phyloP scores from a whole-genome alignment of 2,888 invertebrate genomes.

The Ariolimax columbianus region DNA sequence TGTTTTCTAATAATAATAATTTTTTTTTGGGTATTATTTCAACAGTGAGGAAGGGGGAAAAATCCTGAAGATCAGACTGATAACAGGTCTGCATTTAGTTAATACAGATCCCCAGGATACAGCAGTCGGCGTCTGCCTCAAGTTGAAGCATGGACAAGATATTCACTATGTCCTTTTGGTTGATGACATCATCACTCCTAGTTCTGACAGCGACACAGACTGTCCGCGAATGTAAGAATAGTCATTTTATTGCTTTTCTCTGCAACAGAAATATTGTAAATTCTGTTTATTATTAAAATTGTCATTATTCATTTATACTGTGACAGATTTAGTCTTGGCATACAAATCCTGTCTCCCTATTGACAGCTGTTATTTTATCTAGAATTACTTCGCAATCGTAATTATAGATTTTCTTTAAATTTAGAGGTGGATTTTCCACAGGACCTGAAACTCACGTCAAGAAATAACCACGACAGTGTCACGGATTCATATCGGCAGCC shows the following conservation, averaged over 20 bases:
- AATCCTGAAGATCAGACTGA: no score
- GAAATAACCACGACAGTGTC: no score
- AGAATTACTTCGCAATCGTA: no score
- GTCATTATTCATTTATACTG: no score
- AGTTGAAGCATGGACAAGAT: not conserved
- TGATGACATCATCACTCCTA: not conserved
- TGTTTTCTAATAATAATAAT: not conserved
- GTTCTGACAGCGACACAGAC: conserved; percentile 8
- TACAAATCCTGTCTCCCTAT: no score
- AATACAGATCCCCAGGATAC: not conserved
- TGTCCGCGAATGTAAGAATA: conserved; percentile 1
- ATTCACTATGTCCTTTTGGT: not conserved
- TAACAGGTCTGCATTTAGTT: no score
- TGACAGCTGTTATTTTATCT: no score
- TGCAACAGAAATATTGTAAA: not conserved
- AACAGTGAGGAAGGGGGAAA: not conserved
- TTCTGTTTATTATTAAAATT: not conserved
- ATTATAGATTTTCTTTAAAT: no score
- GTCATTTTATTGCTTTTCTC: not conserved
- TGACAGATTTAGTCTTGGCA: no score
- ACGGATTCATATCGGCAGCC: no score
- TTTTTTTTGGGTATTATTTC: not conserved
- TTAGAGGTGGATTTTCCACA: no score
- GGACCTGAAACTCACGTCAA: no score
- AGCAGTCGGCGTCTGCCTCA: not conserved